phyloP scores from a whole-genome alignment of 2,113 vertebrate species.

The Mugil cephalus region DNA sequence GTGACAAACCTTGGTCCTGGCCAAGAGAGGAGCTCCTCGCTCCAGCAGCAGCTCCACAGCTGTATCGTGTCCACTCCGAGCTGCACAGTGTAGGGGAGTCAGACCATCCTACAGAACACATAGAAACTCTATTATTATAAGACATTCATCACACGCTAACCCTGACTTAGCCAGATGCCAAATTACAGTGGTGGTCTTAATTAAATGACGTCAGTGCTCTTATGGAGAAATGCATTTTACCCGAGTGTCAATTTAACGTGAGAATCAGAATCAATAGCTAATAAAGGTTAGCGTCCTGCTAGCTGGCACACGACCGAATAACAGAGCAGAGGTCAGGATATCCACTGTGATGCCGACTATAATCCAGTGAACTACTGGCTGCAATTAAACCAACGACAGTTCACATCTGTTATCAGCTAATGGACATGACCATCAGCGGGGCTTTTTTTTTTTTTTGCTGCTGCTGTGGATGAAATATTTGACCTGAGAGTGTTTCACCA shows the following conservation, averaged over 20 bases:
- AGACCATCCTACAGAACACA: slow-evolving; percentile 89
- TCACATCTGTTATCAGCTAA: slow-evolving; percentile 12
- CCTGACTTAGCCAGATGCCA: too few species aligned
- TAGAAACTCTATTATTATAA: neutral
- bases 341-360: neutral
- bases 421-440: neutral
- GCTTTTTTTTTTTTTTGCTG: neutral
- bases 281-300: neutral
- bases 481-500: too few species aligned
- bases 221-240: too few species aligned
- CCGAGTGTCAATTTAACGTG: too few species aligned
- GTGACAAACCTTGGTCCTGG: slow-evolving; percentile 92
- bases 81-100: slow-evolving; percentile 96
- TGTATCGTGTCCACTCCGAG: slow-evolving; percentile 93
- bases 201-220: too few species aligned
- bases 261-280: neutral
- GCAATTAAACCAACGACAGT: neutral
- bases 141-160: neutral
- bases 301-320: neutral
- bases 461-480: neutral
- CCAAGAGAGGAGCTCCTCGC: slow-evolving; percentile 93
- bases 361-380: slow-evolving; percentile 30
- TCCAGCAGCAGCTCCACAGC: slow-evolving; percentile 96
- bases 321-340: slow-evolving; percentile 2
- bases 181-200: neutral